A percentile compares a stretch with the other conserved stretches of the same genome.
phyloP scores from a whole-genome alignment of 2,113 vertebrate genomes.

The Irena cyanogastra region DNA sequence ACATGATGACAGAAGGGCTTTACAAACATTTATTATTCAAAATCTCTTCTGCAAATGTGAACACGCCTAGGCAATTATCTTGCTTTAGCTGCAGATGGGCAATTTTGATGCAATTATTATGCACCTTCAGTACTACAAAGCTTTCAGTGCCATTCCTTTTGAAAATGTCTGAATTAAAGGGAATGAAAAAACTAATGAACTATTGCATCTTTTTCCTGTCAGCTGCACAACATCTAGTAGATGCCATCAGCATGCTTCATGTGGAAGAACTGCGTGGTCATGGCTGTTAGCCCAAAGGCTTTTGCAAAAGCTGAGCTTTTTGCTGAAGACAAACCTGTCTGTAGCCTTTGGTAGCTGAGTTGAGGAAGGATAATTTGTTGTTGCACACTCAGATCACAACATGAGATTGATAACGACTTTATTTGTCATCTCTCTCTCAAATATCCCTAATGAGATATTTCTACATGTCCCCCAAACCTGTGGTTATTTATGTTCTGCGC shows the following conservation, averaged over 20 bases:
- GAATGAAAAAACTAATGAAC: constrained; percentile 49
- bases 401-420: background rate
- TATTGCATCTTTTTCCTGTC: constrained; percentile 51
- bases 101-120: constrained; percentile 60
- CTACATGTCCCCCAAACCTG: background rate
- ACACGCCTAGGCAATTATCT: constrained; percentile 56
- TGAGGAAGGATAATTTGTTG: background rate
- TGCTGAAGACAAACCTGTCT: background rate
- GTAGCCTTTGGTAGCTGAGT: background rate
- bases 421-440: background rate
- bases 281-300: background rate
- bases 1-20: constrained; percentile 50
- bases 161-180: constrained; percentile 48
- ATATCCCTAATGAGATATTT: background rate
- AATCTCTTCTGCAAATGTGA: constrained; percentile 39
- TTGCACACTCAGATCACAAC: background rate
- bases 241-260: background rate
- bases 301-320: background rate
- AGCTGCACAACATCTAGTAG: constrained; percentile 28
- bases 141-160: constrained; percentile 47
- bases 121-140: constrained; percentile 61
- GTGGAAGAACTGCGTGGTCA: background rate
- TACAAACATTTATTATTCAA: constrained; percentile 65
- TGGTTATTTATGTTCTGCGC: background rate
- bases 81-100: constrained; percentile 58